Conservation (phyloP, 2,113 vertebrate species). For the Lepus americanus region DNA sequence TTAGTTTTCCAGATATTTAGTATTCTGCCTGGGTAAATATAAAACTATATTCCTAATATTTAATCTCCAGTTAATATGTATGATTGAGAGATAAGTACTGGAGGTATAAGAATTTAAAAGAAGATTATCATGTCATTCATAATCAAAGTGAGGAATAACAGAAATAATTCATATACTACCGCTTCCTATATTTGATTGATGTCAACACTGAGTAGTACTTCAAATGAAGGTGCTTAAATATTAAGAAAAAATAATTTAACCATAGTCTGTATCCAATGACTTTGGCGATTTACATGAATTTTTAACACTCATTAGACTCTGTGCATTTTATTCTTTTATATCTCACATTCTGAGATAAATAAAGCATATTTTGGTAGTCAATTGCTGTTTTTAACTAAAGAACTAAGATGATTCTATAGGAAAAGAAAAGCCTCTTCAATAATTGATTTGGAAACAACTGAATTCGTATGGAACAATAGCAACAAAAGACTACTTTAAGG, state of each 20-base stretch:
- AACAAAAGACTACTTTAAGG: neutral
- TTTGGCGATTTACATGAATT: neutral
- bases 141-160: neutral
- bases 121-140: neutral
- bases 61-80: neutral
- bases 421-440: neutral
- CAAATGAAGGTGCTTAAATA: neutral
- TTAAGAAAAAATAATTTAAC: neutral
- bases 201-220: neutral
- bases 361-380: neutral
- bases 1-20: neutral
- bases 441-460: neutral
- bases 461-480: neutral
- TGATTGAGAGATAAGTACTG: neutral
- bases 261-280: neutral
- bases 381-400: neutral
- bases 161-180: neutral
- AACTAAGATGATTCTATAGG: neutral
- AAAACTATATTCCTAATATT: neutral
- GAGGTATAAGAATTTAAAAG: neutral
- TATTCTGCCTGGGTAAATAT: neutral
- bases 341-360: neutral
- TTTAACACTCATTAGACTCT: no score
- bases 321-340: neutral
- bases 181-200: neutral